These are phyloP conservation scores for Sebastes minor DNA, from an alignment of 2,797 vertebrate species.

Conservation along the genomic window DNA sequence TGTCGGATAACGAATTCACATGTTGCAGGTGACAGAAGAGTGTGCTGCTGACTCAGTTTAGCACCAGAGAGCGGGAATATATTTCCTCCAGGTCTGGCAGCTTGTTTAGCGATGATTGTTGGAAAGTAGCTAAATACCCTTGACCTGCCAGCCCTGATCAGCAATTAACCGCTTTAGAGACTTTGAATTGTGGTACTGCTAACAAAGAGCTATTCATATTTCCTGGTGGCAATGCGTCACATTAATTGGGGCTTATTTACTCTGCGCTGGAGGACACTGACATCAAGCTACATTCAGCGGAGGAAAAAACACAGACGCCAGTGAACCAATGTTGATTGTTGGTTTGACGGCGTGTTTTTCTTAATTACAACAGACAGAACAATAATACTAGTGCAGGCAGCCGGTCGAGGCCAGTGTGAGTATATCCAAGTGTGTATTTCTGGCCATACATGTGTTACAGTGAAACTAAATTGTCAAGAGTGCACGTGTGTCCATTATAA, in stretches of 20 bases:
- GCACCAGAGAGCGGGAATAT: constrained; percentile 19
- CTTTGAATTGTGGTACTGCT: constrained; percentile 55
- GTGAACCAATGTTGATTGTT: constrained; percentile 49
- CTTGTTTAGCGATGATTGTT: constrained; percentile 38
- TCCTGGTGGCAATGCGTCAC: constrained; percentile 57
- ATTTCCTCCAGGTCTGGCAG: constrained; percentile 39
- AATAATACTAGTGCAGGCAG: constrained; percentile 44
- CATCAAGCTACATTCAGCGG: constrained; percentile 44
- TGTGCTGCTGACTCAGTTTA: constrained; percentile 21
- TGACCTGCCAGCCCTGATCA: constrained; percentile 71
- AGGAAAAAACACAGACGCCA: constrained; percentile 30
- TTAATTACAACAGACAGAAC: constrained; percentile 74
- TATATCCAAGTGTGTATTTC: constrained; percentile 17
- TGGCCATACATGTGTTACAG: constrained; percentile 2
- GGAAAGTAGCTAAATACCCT: constrained; percentile 37
- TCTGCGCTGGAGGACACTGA: constrained; percentile 54
- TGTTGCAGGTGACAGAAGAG: constrained; percentile 16
- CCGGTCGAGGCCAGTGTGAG: constrained; percentile 17
- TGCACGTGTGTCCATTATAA: background rate
- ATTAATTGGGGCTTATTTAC: constrained; percentile 70
- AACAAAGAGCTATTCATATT: constrained; percentile 63
- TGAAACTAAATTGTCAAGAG: background rate
- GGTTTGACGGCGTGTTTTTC: constrained; percentile 63
- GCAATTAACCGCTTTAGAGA: constrained; percentile 48
- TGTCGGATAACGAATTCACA: constrained; percentile 11